These are phyloP conservation scores for Dusona sp. DNA, from an alignment of 2,888 invertebrate species.

Conservation along the genomic window DNA sequence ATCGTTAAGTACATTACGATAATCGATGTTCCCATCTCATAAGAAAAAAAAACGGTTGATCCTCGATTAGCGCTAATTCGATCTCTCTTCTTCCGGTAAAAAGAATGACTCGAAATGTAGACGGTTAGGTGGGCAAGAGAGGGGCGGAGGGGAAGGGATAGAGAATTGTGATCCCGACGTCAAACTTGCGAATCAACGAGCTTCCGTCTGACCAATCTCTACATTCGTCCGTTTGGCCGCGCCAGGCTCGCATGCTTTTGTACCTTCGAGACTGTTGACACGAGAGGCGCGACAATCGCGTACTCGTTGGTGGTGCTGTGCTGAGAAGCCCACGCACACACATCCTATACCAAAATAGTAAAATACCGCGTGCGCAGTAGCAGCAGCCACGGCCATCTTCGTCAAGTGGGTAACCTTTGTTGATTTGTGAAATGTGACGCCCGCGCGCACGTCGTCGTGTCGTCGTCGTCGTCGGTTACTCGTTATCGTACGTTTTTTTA, in stretches of 20 bases:
- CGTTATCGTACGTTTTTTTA: slow-evolving; percentile 46
- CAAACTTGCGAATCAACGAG: slow-evolving; percentile 40
- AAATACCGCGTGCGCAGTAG: slow-evolving; percentile 74
- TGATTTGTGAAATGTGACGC: slow-evolving; percentile 85
- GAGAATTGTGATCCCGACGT: slow-evolving; percentile 32
- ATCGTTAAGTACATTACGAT: slow-evolving; percentile 32
- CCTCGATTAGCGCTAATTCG: slow-evolving; percentile 32
- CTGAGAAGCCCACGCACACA: slow-evolving; percentile 41
- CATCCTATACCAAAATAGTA: slow-evolving; percentile 70
- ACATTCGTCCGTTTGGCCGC: slow-evolving; percentile 46
- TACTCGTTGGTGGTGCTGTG: slow-evolving; percentile 9
- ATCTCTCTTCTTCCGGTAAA: slow-evolving; percentile 31
- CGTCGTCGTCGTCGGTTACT: slow-evolving; percentile 52
- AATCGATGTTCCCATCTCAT: slow-evolving; percentile 36
- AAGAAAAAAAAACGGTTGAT: slow-evolving; percentile 17
- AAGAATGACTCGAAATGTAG: slow-evolving; percentile 15
- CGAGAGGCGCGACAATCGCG: slow-evolving; percentile 37
- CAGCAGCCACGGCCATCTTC: slow-evolving; percentile 83
- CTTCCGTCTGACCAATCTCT: slow-evolving; percentile 41
- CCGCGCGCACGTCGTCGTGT: slow-evolving; percentile 71
- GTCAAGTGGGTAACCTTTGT: slow-evolving; percentile 85
- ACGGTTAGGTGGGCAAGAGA: background rate
- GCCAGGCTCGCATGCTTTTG: slow-evolving; percentile 43
- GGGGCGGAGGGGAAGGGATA: background rate
- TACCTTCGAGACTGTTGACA: slow-evolving; percentile 33